phyloP scores from a whole-genome alignment of 2,888 invertebrate genomes.

The Xestia ashworthii region DNA sequence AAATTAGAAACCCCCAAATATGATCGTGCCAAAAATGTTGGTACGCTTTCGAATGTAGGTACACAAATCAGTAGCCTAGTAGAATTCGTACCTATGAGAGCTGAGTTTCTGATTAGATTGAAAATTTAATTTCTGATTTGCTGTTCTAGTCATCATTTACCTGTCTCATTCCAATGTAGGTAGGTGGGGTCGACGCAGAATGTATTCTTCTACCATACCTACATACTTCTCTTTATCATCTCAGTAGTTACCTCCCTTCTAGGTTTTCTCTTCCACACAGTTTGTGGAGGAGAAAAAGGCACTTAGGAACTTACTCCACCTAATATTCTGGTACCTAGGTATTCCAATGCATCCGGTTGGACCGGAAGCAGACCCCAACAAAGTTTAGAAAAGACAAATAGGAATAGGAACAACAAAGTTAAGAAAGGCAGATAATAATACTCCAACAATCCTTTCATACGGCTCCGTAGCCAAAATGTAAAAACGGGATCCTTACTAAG shows the following conservation, averaged over 20 bases:
- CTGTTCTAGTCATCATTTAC: background rate
- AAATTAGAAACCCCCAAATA: conserved; percentile 4
- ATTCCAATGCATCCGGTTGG: background rate
- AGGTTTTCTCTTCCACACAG: background rate
- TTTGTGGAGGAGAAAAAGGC: background rate
- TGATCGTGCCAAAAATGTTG: background rate
- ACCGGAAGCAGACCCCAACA: background rate
- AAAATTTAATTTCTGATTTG: background rate
- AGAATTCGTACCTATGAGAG: background rate
- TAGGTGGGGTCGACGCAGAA: background rate
- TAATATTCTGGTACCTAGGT: background rate
- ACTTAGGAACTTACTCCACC: background rate
- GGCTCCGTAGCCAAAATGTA: too few relatives aligned
- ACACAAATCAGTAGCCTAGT: background rate
- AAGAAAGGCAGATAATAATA: background rate
- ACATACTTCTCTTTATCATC: background rate
- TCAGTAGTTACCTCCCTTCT: background rate
- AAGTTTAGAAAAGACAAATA: background rate
- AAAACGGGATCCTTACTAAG: too few relatives aligned
- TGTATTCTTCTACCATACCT: background rate
- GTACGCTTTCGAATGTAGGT: background rate
- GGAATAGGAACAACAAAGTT: background rate
- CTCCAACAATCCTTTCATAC: background rate
- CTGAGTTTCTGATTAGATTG: background rate
- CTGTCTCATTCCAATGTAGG: background rate